Percentiles rank a stretch among this genome's conserved stretches.
These are phyloP conservation scores for Cydia fagiglandana DNA, from an alignment of 1,140 invertebrate genomes.

Conservation along the genomic window DNA sequence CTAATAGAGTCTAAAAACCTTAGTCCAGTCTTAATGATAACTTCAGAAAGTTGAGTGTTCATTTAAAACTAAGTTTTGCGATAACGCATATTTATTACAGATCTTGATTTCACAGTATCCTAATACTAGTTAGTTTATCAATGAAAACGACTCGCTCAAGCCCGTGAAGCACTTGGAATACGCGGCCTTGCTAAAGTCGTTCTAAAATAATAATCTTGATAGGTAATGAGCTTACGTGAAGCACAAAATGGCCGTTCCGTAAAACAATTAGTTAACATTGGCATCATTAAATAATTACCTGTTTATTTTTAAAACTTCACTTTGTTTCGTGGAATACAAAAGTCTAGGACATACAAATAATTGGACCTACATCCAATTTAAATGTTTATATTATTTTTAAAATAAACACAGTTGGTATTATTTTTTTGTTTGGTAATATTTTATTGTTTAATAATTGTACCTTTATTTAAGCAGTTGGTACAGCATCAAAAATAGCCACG, in stretches of 20 bases:
- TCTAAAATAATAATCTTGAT: constrained; percentile 25
- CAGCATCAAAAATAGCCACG: no score
- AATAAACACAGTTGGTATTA: no score
- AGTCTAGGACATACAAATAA: constrained; percentile 7
- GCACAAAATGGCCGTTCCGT: not conserved
- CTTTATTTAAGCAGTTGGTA: no score
- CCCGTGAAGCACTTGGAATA: not conserved
- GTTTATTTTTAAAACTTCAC: not conserved
- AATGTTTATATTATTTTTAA: not conserved
- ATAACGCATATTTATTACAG: not conserved
- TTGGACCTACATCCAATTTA: not conserved
- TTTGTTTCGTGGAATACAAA: not conserved
- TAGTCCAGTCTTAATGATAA: no score
- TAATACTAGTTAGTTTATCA: not conserved
- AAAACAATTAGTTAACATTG: constrained; percentile 32
- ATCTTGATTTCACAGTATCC: not conserved
- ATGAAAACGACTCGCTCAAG: not conserved
- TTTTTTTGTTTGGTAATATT: no score
- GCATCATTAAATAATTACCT: constrained; percentile 24
- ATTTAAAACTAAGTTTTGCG: not conserved
- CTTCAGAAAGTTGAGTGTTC: no score
- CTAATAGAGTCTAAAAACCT: no score
- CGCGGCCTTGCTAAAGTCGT: constrained; percentile 8
- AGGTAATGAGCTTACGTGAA: constrained; percentile 18
- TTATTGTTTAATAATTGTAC: no score